A percentile compares a stretch with the other conserved stretches of the same genome.
These are phyloP conservation scores for Silvanus unidentatus DNA, from an alignment of 2,888 invertebrate genomes.

Conservation along the genomic window DNA sequence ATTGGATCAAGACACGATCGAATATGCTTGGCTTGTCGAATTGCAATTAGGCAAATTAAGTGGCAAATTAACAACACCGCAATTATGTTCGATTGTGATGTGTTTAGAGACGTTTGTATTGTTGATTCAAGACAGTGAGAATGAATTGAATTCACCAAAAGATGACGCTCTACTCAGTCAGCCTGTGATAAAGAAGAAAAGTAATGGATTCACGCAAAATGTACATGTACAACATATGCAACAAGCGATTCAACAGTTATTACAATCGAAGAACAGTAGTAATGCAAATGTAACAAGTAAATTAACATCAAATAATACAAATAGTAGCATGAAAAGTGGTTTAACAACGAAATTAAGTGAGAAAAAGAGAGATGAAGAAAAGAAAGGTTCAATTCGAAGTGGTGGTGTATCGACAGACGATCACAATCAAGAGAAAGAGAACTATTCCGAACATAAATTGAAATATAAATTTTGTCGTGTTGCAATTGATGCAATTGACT, in stretches of 20 bases:
- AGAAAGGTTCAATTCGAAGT: constrained; percentile 27
- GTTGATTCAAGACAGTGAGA: constrained; percentile 82
- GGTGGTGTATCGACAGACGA: constrained; percentile 13
- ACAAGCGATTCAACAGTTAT: constrained; percentile 33
- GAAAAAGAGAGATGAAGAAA: constrained; percentile 28
- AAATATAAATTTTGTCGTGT: constrained; percentile 92
- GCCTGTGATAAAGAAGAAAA: constrained; percentile 49
- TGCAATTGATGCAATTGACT: constrained; percentile 81
- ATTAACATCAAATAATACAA: constrained; percentile 16
- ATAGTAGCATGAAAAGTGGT: background rate
- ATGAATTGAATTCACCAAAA: constrained; percentile 80
- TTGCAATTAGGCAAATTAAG: constrained; percentile 88
- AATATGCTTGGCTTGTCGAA: constrained; percentile 97
- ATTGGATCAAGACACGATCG: constrained; percentile 89
- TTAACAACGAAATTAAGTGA: constrained; percentile 6
- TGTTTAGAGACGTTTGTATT: constrained; percentile 84
- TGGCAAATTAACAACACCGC: constrained; percentile 84
- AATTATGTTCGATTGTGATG: constrained; percentile 79
- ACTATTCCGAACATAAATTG: constrained; percentile 46
- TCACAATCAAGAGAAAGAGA: constrained; percentile 20
- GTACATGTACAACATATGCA: constrained; percentile 35
- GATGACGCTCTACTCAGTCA: constrained; percentile 57
- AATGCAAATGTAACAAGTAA: constrained; percentile 25
- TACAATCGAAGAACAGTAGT: constrained; percentile 33
- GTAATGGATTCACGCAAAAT: constrained; percentile 31